These are phyloP conservation scores for Pica pica DNA, from an alignment of 2,113 vertebrate species.

Conservation along the genomic window DNA sequence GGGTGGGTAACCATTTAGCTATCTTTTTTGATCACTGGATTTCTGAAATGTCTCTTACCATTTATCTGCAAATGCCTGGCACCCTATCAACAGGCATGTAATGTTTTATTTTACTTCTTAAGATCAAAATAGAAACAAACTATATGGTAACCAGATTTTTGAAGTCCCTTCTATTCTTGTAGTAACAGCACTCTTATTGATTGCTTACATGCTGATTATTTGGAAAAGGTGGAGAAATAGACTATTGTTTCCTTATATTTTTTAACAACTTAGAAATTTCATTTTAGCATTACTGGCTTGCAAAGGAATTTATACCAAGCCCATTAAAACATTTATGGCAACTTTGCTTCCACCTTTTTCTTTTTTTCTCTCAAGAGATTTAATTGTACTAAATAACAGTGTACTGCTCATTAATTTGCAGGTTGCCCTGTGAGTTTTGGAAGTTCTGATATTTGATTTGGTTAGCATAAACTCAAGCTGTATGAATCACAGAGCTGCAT, in stretches of 20 bases:
- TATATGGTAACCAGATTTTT: not conserved
- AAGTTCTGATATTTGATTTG: not conserved
- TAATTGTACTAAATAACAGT: not conserved
- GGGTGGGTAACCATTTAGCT: fast-evolving
- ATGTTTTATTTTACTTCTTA: not conserved
- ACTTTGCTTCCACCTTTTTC: not conserved
- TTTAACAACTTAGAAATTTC: not conserved
- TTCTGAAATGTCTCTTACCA: not conserved
- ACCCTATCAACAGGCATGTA: not conserved
- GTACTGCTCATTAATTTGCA: not conserved
- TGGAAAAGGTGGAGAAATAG: not conserved
- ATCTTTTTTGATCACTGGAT: not conserved
- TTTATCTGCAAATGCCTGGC: not conserved
- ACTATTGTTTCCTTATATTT: not conserved
- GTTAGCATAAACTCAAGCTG: not conserved
- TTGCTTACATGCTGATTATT: not conserved
- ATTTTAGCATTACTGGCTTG: not conserved
- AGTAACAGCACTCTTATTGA: not conserved
- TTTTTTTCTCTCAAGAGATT: not conserved
- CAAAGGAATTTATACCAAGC: not conserved
- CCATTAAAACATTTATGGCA: not conserved
- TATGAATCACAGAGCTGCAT: not conserved
- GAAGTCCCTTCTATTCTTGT: not conserved
- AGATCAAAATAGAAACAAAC: not conserved
- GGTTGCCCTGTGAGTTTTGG: not conserved